phyloP scores from a whole-genome alignment of 2,113 vertebrate genomes.

The Lycaon pictus region DNA sequence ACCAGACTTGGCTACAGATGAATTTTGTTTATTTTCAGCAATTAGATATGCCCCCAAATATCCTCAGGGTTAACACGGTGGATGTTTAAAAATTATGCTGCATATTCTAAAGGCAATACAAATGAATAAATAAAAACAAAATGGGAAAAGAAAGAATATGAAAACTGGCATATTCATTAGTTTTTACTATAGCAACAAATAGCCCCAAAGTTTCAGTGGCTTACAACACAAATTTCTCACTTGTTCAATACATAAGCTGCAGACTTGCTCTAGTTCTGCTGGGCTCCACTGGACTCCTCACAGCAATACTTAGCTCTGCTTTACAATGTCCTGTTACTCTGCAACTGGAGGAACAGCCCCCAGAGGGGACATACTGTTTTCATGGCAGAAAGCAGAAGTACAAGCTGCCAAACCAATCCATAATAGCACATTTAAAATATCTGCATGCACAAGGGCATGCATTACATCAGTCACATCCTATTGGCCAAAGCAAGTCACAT shows the following conservation, averaged over 20 bases:
- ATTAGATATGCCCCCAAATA: conserved; percentile 57
- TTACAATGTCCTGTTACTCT: not conserved
- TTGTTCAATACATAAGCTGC: not conserved
- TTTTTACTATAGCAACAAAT: conserved; percentile 19
- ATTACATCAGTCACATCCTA: not conserved
- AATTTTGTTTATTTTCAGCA: conserved; percentile 67
- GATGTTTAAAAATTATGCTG: conserved; percentile 15
- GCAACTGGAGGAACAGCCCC: not conserved
- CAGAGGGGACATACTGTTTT: not conserved
- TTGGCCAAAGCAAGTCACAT: not conserved
- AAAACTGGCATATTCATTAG: not conserved
- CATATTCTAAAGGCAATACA: conserved; percentile 22
- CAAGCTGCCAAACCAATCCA: not conserved
- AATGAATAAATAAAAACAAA: conserved; percentile 31
- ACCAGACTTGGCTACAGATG: conserved; percentile 40
- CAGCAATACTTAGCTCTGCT: not conserved
- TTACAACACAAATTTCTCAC: not conserved
- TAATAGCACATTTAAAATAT: not conserved
- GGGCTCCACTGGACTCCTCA: not conserved
- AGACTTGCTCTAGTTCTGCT: not conserved
- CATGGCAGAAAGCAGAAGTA: not conserved
- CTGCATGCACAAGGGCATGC: too few species aligned
- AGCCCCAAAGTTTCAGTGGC: not conserved
- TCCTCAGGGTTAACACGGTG: not conserved
- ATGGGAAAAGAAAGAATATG: not conserved